Evolutionary conservation across 2,888 invertebrate genomes (phyloP), one percentile per base, ranked within the genome.

Genomic region (Steinernema carpocapsae): DNA sequence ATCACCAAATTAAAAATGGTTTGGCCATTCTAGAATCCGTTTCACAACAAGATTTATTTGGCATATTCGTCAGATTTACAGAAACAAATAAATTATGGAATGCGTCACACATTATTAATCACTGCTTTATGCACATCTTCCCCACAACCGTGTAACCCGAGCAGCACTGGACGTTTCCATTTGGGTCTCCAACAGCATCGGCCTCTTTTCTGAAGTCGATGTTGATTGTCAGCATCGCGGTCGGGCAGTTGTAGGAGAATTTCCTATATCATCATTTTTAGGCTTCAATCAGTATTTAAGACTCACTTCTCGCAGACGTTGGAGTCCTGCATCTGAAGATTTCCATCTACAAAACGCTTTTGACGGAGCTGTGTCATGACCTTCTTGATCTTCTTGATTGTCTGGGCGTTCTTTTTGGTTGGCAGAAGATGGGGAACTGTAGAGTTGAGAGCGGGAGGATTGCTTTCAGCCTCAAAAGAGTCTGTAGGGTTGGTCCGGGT

Each of bases 191-290:
- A 29, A 73, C 72, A 42, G 70, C 76, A 46, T 77, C 72, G 1
- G 32, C 24, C n/a, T 79, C 75, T n/a, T 64, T 73, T 42, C 80
- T 78, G 76, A 80, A 82, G 70, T 83, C 84, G 72, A 84, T 79
- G 43, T 83, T 79, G 51, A 86, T 85, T 0, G 86, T 86, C 48
- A 86, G 80, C n/a, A 85, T 76, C 52, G 77, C 78, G 1, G 84
- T 84, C 22, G 86, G 86, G 74, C 86, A 86, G 70, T 83, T 80
- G 77, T 86, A 86, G 42, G 82, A 80, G 79, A 86, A 86, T 2
- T 78, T 76, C 70, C 84, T 84, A 71, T 71, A 82, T 76, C 3
- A 3, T 1, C 37, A 19, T 14, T 72, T 43, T 17, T 26, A 59
- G 51, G 6, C 46, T 24, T 19, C 24, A 59, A 22, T 73, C n/a